These are phyloP conservation scores for Melanostigma gelatinosum DNA, from an alignment of 2,113 vertebrate species.

Conservation along the genomic window DNA sequence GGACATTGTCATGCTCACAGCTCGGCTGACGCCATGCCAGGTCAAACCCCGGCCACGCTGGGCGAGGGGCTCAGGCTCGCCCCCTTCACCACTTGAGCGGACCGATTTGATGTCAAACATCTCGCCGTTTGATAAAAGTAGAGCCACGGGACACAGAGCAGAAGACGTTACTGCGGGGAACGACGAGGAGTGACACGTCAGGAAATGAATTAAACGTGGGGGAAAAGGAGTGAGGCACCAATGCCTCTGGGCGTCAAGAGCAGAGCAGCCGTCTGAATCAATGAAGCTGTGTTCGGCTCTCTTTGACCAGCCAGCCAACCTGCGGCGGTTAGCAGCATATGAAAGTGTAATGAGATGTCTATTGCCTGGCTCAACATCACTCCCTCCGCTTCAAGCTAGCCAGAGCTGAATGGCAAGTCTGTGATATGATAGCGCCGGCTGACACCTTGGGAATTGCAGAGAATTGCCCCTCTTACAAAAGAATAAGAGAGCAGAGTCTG, in stretches of 20 bases:
- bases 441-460: conserved; percentile 68
- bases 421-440: conserved; percentile 60
- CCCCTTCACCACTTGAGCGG: not conserved
- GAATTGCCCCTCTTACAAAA: conserved; percentile 46
- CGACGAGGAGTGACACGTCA: conserved; percentile 59
- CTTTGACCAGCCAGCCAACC: conserved; percentile 68
- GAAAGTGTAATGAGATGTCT: conserved; percentile 81
- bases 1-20: conserved; percentile 33
- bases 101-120: conserved; percentile 51
- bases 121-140: conserved; percentile 43
- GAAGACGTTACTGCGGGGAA: conserved; percentile 44
- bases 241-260: conserved; percentile 58
- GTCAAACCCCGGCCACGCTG: conserved; percentile 55
- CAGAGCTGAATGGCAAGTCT: conserved; percentile 45
- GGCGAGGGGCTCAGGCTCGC: not conserved
- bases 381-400: conserved; percentile 41
- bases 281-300: conserved; percentile 48
- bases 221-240: conserved; percentile 48
- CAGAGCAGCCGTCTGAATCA: conserved; percentile 59
- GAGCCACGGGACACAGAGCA: conserved; percentile 40
- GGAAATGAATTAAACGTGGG: conserved; percentile 80
- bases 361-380: conserved; percentile 45
- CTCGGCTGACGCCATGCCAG: conserved; percentile 42
- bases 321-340: conserved; percentile 62
- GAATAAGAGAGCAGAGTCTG: conserved; percentile 35